A percentile compares a stretch with the other conserved stretches of the same genome.
Evolutionary conservation across 2,113 vertebrate species (phyloP).

Genomic region (Tapirus terrestris): DNA sequence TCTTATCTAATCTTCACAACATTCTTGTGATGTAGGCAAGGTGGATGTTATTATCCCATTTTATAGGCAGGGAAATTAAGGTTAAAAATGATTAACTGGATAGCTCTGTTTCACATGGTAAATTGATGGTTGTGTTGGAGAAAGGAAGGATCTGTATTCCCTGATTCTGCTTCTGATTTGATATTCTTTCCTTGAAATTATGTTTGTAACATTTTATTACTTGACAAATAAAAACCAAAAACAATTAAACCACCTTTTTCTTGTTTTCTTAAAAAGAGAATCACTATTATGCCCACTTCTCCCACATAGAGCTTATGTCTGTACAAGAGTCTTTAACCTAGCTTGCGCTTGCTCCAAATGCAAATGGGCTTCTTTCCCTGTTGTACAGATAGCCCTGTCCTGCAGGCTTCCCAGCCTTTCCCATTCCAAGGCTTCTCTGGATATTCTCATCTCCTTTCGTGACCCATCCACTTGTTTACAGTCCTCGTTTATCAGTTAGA

Average conservation of each 20-base stretch:
- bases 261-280: not conserved
- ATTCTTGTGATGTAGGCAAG: not conserved
- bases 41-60: not conserved
- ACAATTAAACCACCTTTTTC: not conserved
- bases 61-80: not conserved
- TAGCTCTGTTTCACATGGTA: not conserved
- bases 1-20: not conserved
- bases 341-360: not conserved
- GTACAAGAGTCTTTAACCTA: not conserved
- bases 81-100: not conserved
- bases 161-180: not conserved
- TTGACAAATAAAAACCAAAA: not conserved
- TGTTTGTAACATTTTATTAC: not conserved
- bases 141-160: not conserved
- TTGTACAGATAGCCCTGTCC: not conserved
- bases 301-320: not conserved
- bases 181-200: not conserved
- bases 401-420: not conserved
- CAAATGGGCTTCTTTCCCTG: not conserved
- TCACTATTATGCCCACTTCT: not conserved
- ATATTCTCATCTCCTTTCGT: not conserved
- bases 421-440: not conserved
- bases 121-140: not conserved
- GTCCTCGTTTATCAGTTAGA: not conserved
- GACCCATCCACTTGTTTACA: not conserved